Percentiles rank a stretch among this genome's conserved stretches.
phyloP scores from a whole-genome alignment of 2,797 vertebrate species.

The Sebastes trivittatus region DNA sequence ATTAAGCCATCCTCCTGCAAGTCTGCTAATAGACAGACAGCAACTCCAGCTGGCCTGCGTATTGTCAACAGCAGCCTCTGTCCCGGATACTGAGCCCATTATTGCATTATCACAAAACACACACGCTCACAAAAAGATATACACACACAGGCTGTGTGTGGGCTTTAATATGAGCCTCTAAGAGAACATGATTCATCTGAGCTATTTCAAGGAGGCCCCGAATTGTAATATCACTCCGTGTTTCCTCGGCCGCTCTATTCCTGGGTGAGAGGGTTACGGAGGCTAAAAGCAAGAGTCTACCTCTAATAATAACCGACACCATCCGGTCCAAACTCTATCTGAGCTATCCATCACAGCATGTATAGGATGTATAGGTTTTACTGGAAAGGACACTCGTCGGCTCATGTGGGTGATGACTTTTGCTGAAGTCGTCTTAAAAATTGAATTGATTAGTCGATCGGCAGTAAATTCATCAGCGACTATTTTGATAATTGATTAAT shows the following conservation, averaged over 20 bases:
- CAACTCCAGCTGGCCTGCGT: constrained; percentile 69
- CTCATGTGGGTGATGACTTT: background rate
- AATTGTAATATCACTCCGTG: constrained; percentile 45
- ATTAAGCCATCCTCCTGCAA: constrained; percentile 34
- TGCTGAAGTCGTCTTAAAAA: too few species aligned
- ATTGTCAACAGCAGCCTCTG: constrained; percentile 68
- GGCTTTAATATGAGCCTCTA: constrained; percentile 53
- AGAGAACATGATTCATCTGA: constrained; percentile 53
- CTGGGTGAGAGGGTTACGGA: constrained; percentile 30
- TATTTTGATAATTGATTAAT: background rate
- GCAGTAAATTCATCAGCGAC: background rate
- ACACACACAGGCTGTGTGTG: constrained; percentile 54
- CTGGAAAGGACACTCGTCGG: background rate
- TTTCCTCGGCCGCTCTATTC: constrained; percentile 50
- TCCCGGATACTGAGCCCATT: constrained; percentile 71
- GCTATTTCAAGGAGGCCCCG: constrained; percentile 66
- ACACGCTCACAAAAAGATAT: constrained; percentile 29
- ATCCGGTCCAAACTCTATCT: constrained; percentile 38
- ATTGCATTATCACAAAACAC: constrained; percentile 69
- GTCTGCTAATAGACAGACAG: constrained; percentile 37
- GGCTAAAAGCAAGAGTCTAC: constrained; percentile 41
- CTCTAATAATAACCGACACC: constrained; percentile 64
- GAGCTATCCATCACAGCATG: constrained; percentile 33
- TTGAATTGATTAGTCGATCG: too few species aligned
- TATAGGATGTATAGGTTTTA: constrained; percentile 26